Evolutionary conservation across 23 tunicate species (phyloP).

Genomic region (Halocynthia roretzi): DNA sequence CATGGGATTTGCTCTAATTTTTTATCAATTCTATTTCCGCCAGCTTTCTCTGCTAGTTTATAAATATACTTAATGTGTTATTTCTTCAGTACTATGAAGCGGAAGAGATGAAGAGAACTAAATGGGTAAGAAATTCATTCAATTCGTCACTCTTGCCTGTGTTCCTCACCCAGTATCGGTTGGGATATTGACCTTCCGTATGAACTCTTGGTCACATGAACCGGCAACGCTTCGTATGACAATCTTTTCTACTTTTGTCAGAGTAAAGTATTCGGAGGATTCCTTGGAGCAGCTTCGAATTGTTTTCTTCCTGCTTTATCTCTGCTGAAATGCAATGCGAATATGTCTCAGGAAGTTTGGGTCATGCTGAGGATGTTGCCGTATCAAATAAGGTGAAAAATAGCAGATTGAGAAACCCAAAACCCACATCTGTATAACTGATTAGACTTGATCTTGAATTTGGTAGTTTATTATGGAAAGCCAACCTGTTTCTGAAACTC

Average conservation of each 20-base stretch:
- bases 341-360: conserved; percentile 89
- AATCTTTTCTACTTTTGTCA: not conserved
- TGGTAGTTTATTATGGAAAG: too few species aligned
- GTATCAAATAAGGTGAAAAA: conserved; percentile 69
- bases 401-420: too few species aligned
- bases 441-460: too few species aligned
- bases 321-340: conserved; percentile 65
- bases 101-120: not conserved
- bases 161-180: not conserved
- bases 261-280: conserved; percentile 42
- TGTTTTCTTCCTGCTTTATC: conserved; percentile 76
- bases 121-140: conserved; percentile 3
- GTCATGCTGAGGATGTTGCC: conserved; percentile 49
- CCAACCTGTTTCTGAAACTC: too few species aligned
- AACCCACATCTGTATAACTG: too few species aligned
- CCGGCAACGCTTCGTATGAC: not conserved
- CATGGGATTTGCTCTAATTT: too few species aligned
- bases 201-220: not conserved
- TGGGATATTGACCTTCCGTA: not conserved
- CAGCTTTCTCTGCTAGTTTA: too few species aligned
- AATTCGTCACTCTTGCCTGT: not conserved
- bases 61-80: too few species aligned
- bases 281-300: conserved; percentile 48
- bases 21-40: too few species aligned
- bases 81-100: conserved; percentile 1